Conservation (phyloP, 37 sponge, comb jelly and placozoan species). For the Diacarnus erythraeanus region DNA sequence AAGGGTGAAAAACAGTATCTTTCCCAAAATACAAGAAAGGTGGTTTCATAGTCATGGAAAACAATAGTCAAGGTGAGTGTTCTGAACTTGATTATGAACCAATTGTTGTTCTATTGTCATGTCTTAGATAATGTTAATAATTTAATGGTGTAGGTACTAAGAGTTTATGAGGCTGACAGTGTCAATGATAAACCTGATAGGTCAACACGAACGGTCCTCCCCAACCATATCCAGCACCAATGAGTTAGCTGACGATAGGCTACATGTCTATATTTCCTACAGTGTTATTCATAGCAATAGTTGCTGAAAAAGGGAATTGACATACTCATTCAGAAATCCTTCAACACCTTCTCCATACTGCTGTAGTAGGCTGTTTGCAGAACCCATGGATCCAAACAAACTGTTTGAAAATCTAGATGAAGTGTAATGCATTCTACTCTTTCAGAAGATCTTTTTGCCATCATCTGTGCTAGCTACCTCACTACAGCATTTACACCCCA, state of each 20-base stretch:
- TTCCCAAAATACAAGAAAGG: neutral
- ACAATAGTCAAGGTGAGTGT: neutral
- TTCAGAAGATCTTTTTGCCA: neutral
- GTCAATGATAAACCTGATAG: neutral
- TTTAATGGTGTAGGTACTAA: neutral
- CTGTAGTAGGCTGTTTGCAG: too few species aligned
- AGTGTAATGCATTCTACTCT: too few species aligned
- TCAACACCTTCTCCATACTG: too few species aligned
- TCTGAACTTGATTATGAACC: neutral
- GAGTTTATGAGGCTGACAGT: neutral
- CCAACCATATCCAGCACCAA: neutral
- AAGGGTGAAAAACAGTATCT: neutral
- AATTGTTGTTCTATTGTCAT: too few species aligned
- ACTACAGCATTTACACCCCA: too few species aligned
- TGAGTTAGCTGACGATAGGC: slow-evolving; percentile 46
- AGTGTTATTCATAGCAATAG: neutral
- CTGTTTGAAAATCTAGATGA: too few species aligned
- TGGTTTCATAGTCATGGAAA: neutral
- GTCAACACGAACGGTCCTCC: too few species aligned
- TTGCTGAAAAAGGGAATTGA: too few species aligned
- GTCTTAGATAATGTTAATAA: neutral
- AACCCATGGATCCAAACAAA: too few species aligned
- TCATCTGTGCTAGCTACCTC: too few species aligned
- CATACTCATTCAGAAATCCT: neutral
- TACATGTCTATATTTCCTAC: neutral